Percentiles rank a stretch among this genome's conserved stretches.
Evolutionary conservation across 2,888 invertebrate genomes (phyloP).

Genomic region (Philereme transversata): DNA sequence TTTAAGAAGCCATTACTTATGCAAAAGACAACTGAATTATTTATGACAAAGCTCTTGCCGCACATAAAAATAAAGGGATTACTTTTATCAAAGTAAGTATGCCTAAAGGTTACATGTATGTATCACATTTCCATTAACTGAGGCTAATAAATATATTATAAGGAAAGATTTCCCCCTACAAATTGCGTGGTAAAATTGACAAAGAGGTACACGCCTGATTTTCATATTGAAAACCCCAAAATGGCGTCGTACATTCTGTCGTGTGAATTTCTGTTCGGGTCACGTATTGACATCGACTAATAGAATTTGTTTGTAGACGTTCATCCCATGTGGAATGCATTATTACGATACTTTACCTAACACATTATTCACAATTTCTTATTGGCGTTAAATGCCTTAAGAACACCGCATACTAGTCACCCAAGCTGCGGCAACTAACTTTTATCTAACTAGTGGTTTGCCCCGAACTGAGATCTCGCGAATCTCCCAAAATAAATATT

Average conservation of each 20-base stretch:
- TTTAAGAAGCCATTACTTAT: not conserved
- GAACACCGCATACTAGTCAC: too few species aligned
- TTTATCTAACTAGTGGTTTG: too few species aligned
- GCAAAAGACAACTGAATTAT: slow-evolving; percentile 1
- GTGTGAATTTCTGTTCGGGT: slow-evolving; percentile 63
- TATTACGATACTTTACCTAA: slow-evolving; percentile 67
- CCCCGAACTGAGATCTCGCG: too few species aligned
- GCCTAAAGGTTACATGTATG: slow-evolving; percentile 22
- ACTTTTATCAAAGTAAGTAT: slow-evolving; percentile 27
- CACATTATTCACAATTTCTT: slow-evolving; percentile 52
- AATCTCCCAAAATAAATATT: too few species aligned
- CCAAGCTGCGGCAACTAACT: too few species aligned
- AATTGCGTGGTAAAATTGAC: slow-evolving; percentile 51
- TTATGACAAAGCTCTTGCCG: slow-evolving; percentile 9
- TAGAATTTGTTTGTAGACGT: slow-evolving; percentile 77
- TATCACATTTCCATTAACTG: slow-evolving; percentile 31
- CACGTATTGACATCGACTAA: slow-evolving; percentile 79
- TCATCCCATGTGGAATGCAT: slow-evolving; percentile 68
- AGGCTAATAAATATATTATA: slow-evolving; percentile 38
- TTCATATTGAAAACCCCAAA: slow-evolving; percentile 62
- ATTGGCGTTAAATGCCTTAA: not conserved
- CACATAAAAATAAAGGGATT: slow-evolving; percentile 23
- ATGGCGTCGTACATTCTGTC: slow-evolving; percentile 61
- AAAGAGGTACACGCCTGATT: slow-evolving; percentile 55
- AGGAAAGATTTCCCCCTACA: slow-evolving; percentile 42